Conservation (phyloP, 1,140 invertebrate species). For the Panagrolaimus sp. region DNA sequence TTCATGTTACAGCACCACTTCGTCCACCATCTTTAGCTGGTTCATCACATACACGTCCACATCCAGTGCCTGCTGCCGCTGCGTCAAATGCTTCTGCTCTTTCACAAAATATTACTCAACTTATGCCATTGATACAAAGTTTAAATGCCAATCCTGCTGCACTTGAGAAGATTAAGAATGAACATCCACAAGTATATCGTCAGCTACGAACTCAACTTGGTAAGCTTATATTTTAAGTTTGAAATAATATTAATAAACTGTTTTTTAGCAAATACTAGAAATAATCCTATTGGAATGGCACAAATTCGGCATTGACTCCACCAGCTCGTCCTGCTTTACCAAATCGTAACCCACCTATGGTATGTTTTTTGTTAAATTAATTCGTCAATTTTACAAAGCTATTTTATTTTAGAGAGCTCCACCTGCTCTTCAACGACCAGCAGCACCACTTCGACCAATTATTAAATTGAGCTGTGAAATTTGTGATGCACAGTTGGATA, state of each 20-base stretch:
- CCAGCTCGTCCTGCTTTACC: background rate
- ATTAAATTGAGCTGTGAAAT: background rate
- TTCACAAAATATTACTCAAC: background rate
- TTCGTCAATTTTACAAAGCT: too few species aligned
- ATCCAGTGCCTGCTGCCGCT: background rate
- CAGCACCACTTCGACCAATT: background rate
- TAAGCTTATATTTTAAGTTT: too few species aligned
- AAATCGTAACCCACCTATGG: background rate
- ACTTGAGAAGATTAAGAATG: background rate
- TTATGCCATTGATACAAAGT: background rate
- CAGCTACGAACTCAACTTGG: background rate
- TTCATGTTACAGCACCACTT: too few species aligned
- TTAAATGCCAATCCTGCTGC: background rate
- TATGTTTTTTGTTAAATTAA: too few species aligned
- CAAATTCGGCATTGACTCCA: background rate
- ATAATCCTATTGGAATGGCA: background rate
- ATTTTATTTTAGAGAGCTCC: background rate
- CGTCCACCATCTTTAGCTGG: too few species aligned
- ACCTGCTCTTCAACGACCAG: background rate
- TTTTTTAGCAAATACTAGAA: background rate
- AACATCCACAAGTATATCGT: background rate
- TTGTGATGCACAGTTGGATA: background rate
- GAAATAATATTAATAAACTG: too few species aligned
- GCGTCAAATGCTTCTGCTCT: background rate
- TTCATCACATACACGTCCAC: background rate